Base-by-base conservation (phyloP, 2,888 invertebrate genomes). In the Dexiosoma caninum region DNA sequence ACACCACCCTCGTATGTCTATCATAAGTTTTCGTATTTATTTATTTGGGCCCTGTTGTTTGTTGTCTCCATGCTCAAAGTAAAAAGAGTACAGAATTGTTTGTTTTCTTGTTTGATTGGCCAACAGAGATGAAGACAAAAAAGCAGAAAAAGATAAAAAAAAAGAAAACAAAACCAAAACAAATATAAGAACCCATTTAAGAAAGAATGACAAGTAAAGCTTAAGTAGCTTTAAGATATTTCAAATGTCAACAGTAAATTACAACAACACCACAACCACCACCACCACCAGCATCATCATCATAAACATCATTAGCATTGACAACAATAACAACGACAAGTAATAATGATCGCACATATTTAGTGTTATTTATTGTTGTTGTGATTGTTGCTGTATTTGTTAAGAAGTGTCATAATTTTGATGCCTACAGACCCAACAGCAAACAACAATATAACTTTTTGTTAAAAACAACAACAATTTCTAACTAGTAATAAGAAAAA, bases 141-240 rank as follows among this genome's bases (percentile, higher is more conserved):
- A 37, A 53, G 0, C 53, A 30, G 27, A 19, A 59, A 16, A 27
- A 9, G 3, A n/a, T 19, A 35, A 69, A 44, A 42, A n/a, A n/a
- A n/a, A n/a, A n/a, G n/a, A n/a, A n/a, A n/a, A n/a, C n/a, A 10
- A 49, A 57, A 49, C 53, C 70, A 64, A 79, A 70, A 77, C 67
- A 77, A 72, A 74, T 64, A 72, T 53, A 77, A 77, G 59, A 74
- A 30, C 67, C 51, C 72, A 81, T 81, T 81, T 77, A 72, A 77
- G 81, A 64, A 62, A 72, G 77, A 74, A 81, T 77, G 81, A 81
- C 77, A 81, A 77, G 72, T 81, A 81, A 81, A 81, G 81, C 81
- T 81, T 81, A 81, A 81, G 81, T 77, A 77, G 81, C 81, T 77
- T 81, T 77, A 77, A 81, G 77, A 81, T 74, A 81, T 81, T 81